phyloP scores from a whole-genome alignment of 2,113 vertebrate species.

The Tamias sibiricus region DNA sequence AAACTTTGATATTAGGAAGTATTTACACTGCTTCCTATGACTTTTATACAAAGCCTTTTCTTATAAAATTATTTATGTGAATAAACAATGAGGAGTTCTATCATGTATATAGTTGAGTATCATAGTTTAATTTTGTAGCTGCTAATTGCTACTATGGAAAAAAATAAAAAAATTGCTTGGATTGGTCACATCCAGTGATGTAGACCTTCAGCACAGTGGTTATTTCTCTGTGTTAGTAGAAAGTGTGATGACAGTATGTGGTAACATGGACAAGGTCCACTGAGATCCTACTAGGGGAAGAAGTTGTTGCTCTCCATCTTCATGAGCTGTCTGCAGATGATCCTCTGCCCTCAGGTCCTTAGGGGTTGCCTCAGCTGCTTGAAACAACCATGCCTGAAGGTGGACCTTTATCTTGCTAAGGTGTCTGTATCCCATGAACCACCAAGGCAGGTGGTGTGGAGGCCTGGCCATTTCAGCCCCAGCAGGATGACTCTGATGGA shows the following conservation, averaged over 20 bases:
- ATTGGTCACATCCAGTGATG: neutral
- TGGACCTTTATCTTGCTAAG: neutral
- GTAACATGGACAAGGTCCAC: too few relatives aligned
- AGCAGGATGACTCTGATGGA: fast-evolving
- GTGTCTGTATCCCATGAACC: neutral
- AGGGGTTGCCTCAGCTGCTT: too few relatives aligned
- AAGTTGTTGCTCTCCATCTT: too few relatives aligned
- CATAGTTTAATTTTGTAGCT: neutral
- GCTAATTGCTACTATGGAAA: neutral
- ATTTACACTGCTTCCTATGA: neutral
- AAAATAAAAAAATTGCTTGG: neutral
- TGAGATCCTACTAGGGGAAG: neutral
- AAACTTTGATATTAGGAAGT: neutral
- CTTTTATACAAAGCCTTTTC: neutral
- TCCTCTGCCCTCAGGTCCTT: neutral
- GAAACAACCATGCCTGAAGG: neutral
- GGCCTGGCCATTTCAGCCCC: neutral
- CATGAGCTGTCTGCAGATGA: too few relatives aligned
- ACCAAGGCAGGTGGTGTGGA: neutral
- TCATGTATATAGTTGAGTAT: neutral
- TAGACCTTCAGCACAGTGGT: neutral
- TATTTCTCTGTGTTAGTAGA: neutral
- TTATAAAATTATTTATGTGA: neutral
- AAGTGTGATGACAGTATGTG: too few relatives aligned
- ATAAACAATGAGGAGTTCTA: neutral